A percentile compares a stretch with the other conserved stretches of the same genome.
Evolutionary conservation across 2,888 invertebrate species (phyloP).

Genomic region (Leuctra nigra): DNA sequence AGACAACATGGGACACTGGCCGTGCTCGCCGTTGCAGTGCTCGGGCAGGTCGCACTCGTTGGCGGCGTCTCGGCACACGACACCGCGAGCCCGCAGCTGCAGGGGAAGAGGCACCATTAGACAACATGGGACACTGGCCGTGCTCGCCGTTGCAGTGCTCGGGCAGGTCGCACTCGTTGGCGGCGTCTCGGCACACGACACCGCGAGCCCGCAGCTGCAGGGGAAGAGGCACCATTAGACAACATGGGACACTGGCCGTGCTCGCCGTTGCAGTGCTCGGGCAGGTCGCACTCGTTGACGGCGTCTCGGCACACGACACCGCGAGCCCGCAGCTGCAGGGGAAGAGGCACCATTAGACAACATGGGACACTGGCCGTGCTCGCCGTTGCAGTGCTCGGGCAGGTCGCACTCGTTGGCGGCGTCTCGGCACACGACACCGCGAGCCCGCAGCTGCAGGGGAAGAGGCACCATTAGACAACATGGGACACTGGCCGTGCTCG

Average conservation of each 20-base stretch:
- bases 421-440: conserved; percentile 77
- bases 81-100: conserved; percentile 68
- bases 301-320: conserved; percentile 82
- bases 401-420: conserved; percentile 91
- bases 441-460: conserved; percentile 65
- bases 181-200: conserved; percentile 74
- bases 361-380: conserved; percentile 85
- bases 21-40: conserved; percentile 81
- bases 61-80: conserved; percentile 74
- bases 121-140: conserved; percentile 90
- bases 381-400: conserved; percentile 88
- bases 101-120: no score
- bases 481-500: conserved; percentile 81
- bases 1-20: conserved; percentile 91
- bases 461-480: no score
- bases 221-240: no score
- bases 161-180: conserved; percentile 92
- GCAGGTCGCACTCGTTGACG: conserved; percentile 90
- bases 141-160: conserved; percentile 86
- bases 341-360: no score
- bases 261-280: conserved; percentile 87
- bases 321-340: conserved; percentile 63
- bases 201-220: conserved; percentile 70
- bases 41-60: conserved; percentile 97
- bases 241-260: conserved; percentile 88